Percentiles rank a stretch among this genome's conserved stretches.
phyloP scores from a whole-genome alignment of 2,113 vertebrate genomes.

The Hippocampus guttulatus region DNA sequence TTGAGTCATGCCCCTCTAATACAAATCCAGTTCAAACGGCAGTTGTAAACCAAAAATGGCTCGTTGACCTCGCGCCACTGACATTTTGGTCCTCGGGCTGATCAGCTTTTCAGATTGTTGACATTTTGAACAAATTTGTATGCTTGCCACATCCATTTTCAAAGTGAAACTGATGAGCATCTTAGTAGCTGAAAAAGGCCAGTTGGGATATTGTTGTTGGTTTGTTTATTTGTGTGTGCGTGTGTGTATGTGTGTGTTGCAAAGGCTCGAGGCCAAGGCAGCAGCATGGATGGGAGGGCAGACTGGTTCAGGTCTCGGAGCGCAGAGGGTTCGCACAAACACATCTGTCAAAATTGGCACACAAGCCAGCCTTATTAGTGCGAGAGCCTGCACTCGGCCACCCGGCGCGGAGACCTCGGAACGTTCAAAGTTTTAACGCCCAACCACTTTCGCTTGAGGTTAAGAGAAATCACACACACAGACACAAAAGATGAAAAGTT shows the following conservation, averaged over 20 bases:
- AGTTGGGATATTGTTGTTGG: neutral
- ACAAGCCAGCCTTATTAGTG: conserved; percentile 36
- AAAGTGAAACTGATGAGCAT: conserved; percentile 5
- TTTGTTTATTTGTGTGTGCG: conserved; percentile 10
- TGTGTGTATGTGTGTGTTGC: conserved; percentile 10
- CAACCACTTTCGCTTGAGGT: conserved; percentile 19
- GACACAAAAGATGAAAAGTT: neutral
- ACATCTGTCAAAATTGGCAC: conserved; percentile 57
- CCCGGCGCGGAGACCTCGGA: conserved; percentile 11
- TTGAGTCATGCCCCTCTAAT: neutral
- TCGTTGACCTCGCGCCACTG: neutral
- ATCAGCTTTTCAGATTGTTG: neutral
- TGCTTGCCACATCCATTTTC: conserved; percentile 10
- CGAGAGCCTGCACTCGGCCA: conserved; percentile 14
- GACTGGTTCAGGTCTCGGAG: conserved; percentile 23
- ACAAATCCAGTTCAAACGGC: neutral
- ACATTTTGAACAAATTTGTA: conserved; percentile 7
- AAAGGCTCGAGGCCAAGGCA: conserved; percentile 26
- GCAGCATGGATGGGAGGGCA: conserved; percentile 35
- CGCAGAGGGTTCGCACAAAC: conserved; percentile 45
- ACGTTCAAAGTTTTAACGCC: conserved; percentile 31
- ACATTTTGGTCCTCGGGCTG: neutral
- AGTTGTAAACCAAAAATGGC: conserved; percentile 5
- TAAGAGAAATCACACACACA: neutral
- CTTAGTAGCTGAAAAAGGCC: neutral